phyloP scores from a whole-genome alignment of 2,888 invertebrate species.

The Andricus curvator region DNA sequence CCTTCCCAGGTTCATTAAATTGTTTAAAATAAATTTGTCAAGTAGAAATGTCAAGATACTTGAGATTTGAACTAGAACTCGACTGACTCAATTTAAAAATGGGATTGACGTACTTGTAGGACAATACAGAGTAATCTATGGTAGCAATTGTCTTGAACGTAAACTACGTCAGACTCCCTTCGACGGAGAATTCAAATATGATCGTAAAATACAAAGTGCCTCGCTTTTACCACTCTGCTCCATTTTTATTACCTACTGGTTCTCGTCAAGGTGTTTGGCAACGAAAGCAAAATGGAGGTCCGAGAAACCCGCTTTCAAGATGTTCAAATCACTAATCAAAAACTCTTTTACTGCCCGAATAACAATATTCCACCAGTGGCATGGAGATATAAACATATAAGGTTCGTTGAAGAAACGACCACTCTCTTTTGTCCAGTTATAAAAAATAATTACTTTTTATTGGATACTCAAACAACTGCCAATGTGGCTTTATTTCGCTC shows the following conservation, averaged over 20 bases:
- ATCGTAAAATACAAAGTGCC: conserved; percentile 45
- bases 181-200: conserved; percentile 39
- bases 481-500: background rate
- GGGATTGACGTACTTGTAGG: conserved; percentile 61
- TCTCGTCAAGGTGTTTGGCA: conserved; percentile 41
- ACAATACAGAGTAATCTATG: conserved; percentile 54
- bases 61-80: background rate
- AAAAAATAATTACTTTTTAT: background rate
- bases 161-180: conserved; percentile 47
- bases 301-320: conserved; percentile 50
- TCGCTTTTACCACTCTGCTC: conserved; percentile 38
- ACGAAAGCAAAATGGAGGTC: conserved; percentile 39
- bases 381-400: conserved; percentile 30
- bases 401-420: background rate
- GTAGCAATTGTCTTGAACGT: conserved; percentile 62
- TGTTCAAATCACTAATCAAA: conserved; percentile 47
- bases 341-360: conserved; percentile 49
- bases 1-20: no score
- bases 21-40: background rate
- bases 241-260: conserved; percentile 41
- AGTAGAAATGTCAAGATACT: background rate
- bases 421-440: background rate
- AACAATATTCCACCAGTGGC: conserved; percentile 46
- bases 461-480: background rate
- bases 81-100: conserved; percentile 58